phyloP scores from a whole-genome alignment of 1,140 invertebrate genomes.

The Drosophila navojoa region DNA sequence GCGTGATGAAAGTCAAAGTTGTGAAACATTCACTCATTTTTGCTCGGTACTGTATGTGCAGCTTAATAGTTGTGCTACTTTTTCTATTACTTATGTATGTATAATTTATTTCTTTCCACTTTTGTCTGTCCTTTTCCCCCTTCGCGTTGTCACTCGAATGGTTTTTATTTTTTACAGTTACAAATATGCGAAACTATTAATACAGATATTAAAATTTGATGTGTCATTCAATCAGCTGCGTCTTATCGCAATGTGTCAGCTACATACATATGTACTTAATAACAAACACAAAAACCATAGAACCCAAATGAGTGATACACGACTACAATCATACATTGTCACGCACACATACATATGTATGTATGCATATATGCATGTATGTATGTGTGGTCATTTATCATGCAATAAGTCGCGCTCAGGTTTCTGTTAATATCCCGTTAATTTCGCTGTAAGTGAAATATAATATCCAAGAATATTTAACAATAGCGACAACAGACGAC shows the following conservation, averaged over 20 bases:
- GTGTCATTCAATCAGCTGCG: conserved; percentile 32
- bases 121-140: not conserved
- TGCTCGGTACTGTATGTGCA: too few species aligned
- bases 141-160: not conserved
- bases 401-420: conserved; percentile 3
- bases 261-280: too few species aligned
- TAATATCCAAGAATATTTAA: not conserved
- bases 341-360: not conserved
- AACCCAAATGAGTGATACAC: conserved; percentile 13
- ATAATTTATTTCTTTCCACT: not conserved
- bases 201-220: conserved; percentile 20
- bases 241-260: conserved; percentile 29
- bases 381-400: not conserved
- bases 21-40: too few species aligned
- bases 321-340: not conserved
- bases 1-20: too few species aligned
- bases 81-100: not conserved
- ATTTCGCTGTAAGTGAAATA: not conserved
- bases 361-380: not conserved
- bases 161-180: not conserved
- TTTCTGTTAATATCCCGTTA: conserved; percentile 1
- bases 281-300: conserved; percentile 1
- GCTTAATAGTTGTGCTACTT: conserved; percentile 2
- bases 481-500: conserved; percentile 15
- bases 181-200: conserved; percentile 23